A percentile compares a stretch with the other conserved stretches of the same genome.
These are phyloP conservation scores for Arvicanthis niloticus DNA, from an alignment of 2,113 vertebrate species.

Conservation along the genomic window DNA sequence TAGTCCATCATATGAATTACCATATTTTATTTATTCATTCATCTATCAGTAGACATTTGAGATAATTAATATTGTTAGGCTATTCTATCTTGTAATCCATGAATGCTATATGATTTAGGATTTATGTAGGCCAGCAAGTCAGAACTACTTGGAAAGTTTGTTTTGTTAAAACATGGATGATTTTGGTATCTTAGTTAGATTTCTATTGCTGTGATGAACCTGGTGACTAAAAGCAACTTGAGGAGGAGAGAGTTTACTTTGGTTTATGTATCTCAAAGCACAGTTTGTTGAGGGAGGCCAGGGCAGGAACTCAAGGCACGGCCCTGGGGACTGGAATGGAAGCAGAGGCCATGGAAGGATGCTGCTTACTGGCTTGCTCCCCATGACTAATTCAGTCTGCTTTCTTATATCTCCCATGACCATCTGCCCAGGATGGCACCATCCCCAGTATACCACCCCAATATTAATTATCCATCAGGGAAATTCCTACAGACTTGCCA, in stretches of 20 bases:
- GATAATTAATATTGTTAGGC: neutral
- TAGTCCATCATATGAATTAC: neutral
- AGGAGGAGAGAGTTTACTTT: neutral
- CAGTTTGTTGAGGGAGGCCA: neutral
- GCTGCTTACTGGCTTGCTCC: neutral
- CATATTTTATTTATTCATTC: neutral
- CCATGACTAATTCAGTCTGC: neutral
- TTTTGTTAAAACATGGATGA: conserved; percentile 9
- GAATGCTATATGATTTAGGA: neutral
- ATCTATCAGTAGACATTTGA: neutral
- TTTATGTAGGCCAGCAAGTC: conserved; percentile 4
- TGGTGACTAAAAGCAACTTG: neutral
- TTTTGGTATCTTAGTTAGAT: neutral
- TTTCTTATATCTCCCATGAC: neutral
- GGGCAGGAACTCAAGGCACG: neutral
- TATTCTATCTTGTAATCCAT: conserved; percentile 16
- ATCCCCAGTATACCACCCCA: neutral
- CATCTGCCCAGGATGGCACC: neutral
- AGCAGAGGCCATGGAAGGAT: neutral
- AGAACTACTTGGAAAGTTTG: neutral
- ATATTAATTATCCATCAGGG: neutral
- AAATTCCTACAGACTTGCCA: neutral
- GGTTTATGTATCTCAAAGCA: neutral
- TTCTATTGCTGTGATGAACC: neutral
- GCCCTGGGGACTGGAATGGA: neutral